Evolutionary conservation across 1,140 invertebrate genomes (phyloP).

Genomic region (Mercenaria mercenaria): DNA sequence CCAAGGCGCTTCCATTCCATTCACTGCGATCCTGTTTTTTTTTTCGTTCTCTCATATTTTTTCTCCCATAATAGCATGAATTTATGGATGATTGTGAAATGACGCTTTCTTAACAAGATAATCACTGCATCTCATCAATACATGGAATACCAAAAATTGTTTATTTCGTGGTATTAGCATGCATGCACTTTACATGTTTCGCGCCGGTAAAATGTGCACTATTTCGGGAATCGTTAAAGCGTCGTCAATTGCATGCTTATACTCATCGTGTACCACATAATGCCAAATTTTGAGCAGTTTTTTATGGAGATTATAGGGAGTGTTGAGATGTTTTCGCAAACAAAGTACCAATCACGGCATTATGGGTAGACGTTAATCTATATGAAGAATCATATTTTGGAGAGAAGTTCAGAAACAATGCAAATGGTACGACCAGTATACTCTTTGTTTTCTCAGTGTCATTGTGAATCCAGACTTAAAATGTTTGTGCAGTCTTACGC

Average conservation of each 20-base stretch:
- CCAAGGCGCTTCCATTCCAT: too few relatives aligned
- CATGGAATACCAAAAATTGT: neutral
- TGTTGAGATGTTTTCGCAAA: neutral
- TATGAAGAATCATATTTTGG: too few relatives aligned
- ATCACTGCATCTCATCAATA: neutral
- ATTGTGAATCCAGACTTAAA: too few relatives aligned
- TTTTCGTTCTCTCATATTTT: neutral
- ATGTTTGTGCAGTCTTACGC: too few relatives aligned
- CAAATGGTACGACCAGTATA: too few relatives aligned
- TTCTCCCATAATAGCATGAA: neutral
- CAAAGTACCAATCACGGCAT: neutral
- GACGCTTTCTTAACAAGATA: neutral
- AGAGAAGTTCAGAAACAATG: too few relatives aligned
- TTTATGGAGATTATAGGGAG: neutral
- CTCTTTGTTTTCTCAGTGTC: too few relatives aligned
- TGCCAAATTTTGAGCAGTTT: constrained; percentile 6
- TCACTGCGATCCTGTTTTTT: too few relatives aligned
- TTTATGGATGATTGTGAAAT: neutral
- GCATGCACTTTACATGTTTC: neutral
- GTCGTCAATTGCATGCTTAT: neutral
- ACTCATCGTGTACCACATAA: neutral
- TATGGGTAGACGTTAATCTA: neutral
- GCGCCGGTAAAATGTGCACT: neutral
- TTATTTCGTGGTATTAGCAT: constrained; percentile 5
- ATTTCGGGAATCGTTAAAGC: neutral